Percentiles rank a stretch among this genome's conserved stretches.
Conservation (phyloP, 2,113 vertebrate genomes). For the Porphyrio hochstetteri region DNA sequence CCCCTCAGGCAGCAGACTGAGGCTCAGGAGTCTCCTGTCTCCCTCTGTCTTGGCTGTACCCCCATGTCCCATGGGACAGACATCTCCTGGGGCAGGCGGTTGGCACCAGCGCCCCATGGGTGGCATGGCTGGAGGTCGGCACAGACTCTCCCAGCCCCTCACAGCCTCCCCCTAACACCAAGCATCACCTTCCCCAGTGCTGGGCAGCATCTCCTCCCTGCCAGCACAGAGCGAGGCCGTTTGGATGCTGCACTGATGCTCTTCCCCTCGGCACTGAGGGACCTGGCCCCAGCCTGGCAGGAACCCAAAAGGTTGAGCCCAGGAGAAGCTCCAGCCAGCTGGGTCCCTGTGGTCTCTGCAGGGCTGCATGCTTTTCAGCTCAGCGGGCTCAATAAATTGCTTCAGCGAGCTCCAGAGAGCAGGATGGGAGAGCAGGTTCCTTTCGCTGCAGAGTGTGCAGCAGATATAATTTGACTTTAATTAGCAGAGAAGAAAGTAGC, state of each 20-base stretch:
- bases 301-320: background rate
- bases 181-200: background rate
- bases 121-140: background rate
- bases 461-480: constrained; percentile 21
- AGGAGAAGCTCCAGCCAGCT: background rate
- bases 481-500: constrained; percentile 10
- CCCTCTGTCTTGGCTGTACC: background rate
- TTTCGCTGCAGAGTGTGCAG: background rate
- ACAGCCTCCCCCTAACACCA: background rate
- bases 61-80: background rate
- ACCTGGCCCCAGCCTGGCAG: background rate
- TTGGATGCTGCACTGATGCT: background rate
- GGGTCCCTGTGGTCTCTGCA: background rate
- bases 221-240: background rate
- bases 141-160: background rate
- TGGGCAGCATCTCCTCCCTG: background rate
- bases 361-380: background rate
- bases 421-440: background rate
- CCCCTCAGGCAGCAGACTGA: background rate
- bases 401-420: background rate
- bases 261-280: background rate
- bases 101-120: background rate
- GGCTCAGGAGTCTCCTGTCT: background rate
- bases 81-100: background rate
- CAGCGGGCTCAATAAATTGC: background rate